Evolutionary conservation across 2,113 vertebrate species (phyloP).

Genomic region (Clarias batrachus): DNA sequence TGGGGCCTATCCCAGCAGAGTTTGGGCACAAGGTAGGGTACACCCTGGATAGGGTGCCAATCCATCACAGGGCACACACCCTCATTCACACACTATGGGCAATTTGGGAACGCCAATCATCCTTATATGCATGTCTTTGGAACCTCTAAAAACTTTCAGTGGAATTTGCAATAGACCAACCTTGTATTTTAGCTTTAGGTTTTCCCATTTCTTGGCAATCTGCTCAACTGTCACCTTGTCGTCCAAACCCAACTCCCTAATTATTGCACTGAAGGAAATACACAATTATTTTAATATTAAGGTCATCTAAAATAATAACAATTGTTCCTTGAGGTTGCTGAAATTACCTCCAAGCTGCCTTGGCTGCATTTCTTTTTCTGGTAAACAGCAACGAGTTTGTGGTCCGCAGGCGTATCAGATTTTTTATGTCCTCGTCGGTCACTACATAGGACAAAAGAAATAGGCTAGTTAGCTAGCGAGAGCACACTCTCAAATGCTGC

Average conservation of each 20-base stretch:
- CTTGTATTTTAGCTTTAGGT: conserved; percentile 77
- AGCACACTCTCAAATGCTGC: background rate
- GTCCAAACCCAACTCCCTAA: conserved; percentile 71
- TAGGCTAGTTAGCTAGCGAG: conserved; percentile 25
- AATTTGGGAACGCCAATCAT: no score
- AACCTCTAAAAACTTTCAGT: background rate
- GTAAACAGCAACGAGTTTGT: conserved; percentile 71
- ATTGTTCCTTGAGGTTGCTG: background rate
- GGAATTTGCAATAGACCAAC: conserved; percentile 44
- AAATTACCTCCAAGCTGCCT: conserved; percentile 72
- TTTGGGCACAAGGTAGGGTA: no score
- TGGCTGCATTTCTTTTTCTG: conserved; percentile 73
- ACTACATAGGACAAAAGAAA: conserved; percentile 59
- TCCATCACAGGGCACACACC: no score
- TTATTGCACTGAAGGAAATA: conserved; percentile 64
- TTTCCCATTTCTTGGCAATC: conserved; percentile 78
- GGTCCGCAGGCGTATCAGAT: conserved; percentile 71
- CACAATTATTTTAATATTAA: background rate
- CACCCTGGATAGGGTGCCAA: no score
- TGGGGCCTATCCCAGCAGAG: no score
- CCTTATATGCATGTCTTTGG: no score
- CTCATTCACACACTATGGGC: no score
- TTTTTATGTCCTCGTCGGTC: conserved; percentile 73
- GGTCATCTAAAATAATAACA: background rate
- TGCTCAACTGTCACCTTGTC: conserved; percentile 73